Evolutionary conservation across 1,140 invertebrate genomes (phyloP).

Genomic region (Copidosoma floridanum): DNA sequence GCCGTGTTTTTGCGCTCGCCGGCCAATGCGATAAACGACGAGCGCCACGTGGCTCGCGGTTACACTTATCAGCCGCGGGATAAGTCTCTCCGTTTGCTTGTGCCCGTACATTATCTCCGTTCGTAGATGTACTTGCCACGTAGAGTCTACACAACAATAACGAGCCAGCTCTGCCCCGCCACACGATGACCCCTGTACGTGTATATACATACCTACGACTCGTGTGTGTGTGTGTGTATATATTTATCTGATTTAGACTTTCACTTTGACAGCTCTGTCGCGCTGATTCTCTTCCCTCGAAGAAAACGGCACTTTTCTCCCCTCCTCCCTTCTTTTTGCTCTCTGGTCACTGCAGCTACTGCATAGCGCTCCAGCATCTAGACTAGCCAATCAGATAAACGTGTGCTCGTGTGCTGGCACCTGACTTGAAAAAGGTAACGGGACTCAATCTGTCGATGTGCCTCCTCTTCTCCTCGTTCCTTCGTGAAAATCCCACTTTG

Average conservation of each 20-base stretch:
- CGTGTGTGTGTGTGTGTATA: no score
- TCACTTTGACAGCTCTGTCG: slow-evolving; percentile 18
- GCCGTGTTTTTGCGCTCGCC: neutral
- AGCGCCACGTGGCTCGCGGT: slow-evolving; percentile 20
- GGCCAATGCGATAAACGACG: neutral
- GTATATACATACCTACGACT: slow-evolving; percentile 11
- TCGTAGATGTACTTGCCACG: no score
- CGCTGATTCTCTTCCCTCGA: neutral
- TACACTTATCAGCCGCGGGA: no score
- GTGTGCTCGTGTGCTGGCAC: slow-evolving; percentile 12
- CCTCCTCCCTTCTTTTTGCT: no score
- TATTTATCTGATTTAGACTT: slow-evolving; percentile 22
- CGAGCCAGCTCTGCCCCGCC: no score
- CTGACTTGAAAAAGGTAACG: slow-evolving; percentile 22
- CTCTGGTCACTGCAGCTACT: no score
- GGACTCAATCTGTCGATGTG: slow-evolving; percentile 6
- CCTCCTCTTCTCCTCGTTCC: no score
- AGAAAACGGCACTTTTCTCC: slow-evolving; percentile 5
- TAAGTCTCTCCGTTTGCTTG: no score
- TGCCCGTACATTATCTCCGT: no score
- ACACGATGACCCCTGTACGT: neutral
- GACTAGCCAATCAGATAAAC: slow-evolving; percentile 17
- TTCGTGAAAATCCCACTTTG: neutral
- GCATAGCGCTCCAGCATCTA: neutral
- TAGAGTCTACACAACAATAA: no score